A percentile compares a stretch with the other conserved stretches of the same genome.
These are phyloP conservation scores for Tinamus major DNA, from an alignment of 2,797 vertebrate species.

Conservation along the genomic window DNA sequence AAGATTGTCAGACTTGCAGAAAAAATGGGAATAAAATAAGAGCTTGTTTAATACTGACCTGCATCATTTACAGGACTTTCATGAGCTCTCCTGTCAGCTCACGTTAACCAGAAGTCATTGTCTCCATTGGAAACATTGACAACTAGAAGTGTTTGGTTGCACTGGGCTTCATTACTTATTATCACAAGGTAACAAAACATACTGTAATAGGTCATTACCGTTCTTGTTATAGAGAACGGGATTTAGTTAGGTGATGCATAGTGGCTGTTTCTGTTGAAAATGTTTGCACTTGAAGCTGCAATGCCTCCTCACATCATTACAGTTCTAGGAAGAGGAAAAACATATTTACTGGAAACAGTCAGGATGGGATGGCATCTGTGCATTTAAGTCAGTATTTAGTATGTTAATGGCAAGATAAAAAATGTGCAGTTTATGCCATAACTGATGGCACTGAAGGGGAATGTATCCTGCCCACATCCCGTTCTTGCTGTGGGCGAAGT, in stretches of 20 bases:
- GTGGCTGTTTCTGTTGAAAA: slow-evolving; percentile 47
- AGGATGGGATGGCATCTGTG: neutral
- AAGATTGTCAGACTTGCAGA: neutral
- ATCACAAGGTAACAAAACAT: no score
- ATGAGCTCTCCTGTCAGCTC: slow-evolving; percentile 61
- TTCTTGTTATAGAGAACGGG: slow-evolving; percentile 66
- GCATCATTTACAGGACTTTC: slow-evolving; percentile 43
- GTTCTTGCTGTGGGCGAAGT: neutral
- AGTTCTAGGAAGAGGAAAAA: neutral
- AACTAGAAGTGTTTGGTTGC: slow-evolving; percentile 66
- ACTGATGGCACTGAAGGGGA: neutral
- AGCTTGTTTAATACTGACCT: slow-evolving; percentile 44
- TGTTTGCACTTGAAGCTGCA: slow-evolving; percentile 51
- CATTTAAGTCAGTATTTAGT: slow-evolving; percentile 6
- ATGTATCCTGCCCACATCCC: neutral
- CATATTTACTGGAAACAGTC: slow-evolving; percentile 15
- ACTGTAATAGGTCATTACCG: slow-evolving; percentile 73
- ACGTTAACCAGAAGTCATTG: slow-evolving; percentile 70
- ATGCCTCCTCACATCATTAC: slow-evolving; percentile 34
- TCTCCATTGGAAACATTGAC: slow-evolving; percentile 60
- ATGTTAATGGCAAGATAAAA: slow-evolving; percentile 41
- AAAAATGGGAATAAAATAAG: slow-evolving; percentile 8
- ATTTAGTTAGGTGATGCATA: slow-evolving; percentile 68
- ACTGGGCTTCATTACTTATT: slow-evolving; percentile 75
- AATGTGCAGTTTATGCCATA: neutral